Conservation (phyloP, 2,888 invertebrate genomes). For the Pachymerium ferrugineum region DNA sequence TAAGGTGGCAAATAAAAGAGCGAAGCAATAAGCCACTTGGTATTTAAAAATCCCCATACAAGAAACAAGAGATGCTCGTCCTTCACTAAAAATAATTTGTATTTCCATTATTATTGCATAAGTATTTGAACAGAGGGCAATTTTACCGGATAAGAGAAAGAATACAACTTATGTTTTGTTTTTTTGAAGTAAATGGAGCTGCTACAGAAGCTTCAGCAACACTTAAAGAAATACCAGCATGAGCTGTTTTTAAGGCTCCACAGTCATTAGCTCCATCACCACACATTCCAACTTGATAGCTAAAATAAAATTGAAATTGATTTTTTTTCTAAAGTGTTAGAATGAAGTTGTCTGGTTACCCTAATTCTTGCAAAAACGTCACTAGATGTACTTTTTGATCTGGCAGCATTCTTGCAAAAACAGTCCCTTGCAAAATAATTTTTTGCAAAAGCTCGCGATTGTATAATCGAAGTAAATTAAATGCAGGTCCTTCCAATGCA, state of each 20-base stretch:
- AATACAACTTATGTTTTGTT: slow-evolving; percentile 41
- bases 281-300: slow-evolving; percentile 55
- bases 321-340: not conserved
- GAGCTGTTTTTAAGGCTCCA: slow-evolving; percentile 50
- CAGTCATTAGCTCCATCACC: slow-evolving; percentile 53
- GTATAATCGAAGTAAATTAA: slow-evolving; percentile 46
- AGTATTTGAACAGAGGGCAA: not conserved
- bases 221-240: slow-evolving; percentile 49
- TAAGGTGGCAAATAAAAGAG: slow-evolving; percentile 9
- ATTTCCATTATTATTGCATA: not conserved
- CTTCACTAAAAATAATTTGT: slow-evolving; percentile 27
- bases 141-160: slow-evolving; percentile 40
- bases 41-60: slow-evolving; percentile 31
- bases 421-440: slow-evolving; percentile 40
- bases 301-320: slow-evolving; percentile 31
- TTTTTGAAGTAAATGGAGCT: slow-evolving; percentile 44
- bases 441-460: slow-evolving; percentile 45
- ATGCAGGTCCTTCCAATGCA: slow-evolving; percentile 50
- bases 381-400: slow-evolving; percentile 69
- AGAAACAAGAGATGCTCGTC: slow-evolving; percentile 26
- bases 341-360: slow-evolving; percentile 39
- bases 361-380: slow-evolving; percentile 58
- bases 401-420: slow-evolving; percentile 50
- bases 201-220: slow-evolving; percentile 45
- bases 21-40: slow-evolving; percentile 32